Conservation (phyloP, 1,140 invertebrate species). For the Trinorchestia longiramus region DNA sequence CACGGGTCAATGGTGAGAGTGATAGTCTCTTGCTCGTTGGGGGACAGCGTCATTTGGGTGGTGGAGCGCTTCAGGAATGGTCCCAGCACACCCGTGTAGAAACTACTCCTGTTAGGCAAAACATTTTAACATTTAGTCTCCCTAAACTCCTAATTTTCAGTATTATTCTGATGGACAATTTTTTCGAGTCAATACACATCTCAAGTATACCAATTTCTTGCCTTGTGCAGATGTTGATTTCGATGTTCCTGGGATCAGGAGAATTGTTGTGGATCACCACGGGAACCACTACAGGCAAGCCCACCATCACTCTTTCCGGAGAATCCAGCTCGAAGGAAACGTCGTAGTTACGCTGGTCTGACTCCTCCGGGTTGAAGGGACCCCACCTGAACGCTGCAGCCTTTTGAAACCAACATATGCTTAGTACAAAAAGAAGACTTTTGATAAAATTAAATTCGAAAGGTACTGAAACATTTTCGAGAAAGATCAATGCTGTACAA, state of each 20-base stretch:
- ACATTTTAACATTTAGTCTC: neutral
- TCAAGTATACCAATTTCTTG: neutral
- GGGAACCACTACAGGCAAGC: conserved; percentile 77
- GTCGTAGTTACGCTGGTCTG: conserved; percentile 71
- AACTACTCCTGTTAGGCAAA: conserved; percentile 73
- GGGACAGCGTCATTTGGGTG: conserved; percentile 74
- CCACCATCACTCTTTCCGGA: conserved; percentile 78
- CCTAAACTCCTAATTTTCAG: neutral
- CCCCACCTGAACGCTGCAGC: conserved; percentile 32
- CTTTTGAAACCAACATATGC: neutral
- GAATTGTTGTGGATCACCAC: conserved; percentile 79
- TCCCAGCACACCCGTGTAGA: conserved; percentile 81
- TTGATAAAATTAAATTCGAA: neutral
- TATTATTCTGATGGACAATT: neutral
- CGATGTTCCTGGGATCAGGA: conserved; percentile 76
- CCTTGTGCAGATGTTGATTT: conserved; percentile 76
- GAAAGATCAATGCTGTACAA: neutral
- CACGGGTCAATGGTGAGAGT: conserved; percentile 63
- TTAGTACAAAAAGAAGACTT: neutral
- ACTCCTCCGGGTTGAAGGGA: conserved; percentile 26
- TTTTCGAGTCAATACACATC: neutral
- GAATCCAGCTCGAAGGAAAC: conserved; percentile 79
- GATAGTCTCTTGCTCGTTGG: conserved; percentile 61
- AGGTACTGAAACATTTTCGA: neutral
- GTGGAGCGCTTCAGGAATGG: conserved; percentile 78